These are phyloP conservation scores for Stercorarius parasiticus DNA, from an alignment of 2,113 vertebrate species.

Conservation along the genomic window DNA sequence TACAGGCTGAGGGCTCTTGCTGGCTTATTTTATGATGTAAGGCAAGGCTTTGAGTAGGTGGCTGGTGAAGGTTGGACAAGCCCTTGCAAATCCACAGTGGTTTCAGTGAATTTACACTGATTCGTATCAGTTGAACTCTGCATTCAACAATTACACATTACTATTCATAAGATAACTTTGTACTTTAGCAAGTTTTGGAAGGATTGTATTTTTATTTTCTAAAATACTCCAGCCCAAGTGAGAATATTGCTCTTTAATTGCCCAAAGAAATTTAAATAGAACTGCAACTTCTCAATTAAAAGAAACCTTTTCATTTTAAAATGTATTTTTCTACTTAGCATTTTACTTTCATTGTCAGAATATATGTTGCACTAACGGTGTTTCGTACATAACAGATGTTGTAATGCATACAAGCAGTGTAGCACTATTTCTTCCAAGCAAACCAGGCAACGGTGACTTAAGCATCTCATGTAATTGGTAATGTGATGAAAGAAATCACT, in stretches of 20 bases:
- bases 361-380: background rate
- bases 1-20: too few species aligned
- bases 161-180: background rate
- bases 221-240: background rate
- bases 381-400: background rate
- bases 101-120: background rate
- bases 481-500: background rate
- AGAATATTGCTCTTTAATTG: background rate
- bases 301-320: background rate
- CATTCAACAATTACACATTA: background rate
- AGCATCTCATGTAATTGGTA: background rate
- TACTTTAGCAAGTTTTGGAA: background rate
- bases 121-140: background rate
- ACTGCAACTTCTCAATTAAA: background rate
- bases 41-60: background rate
- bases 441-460: background rate
- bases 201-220: background rate
- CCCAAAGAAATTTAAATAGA: background rate
- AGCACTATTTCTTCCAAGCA: background rate
- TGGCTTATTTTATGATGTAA: background rate
- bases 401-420: background rate
- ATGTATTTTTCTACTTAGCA: background rate
- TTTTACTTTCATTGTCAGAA: background rate
- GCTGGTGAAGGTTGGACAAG: background rate
- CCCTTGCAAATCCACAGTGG: background rate